Conservation (phyloP, 2,797 vertebrate species). For the Rhabdophis nuchalis region DNA sequence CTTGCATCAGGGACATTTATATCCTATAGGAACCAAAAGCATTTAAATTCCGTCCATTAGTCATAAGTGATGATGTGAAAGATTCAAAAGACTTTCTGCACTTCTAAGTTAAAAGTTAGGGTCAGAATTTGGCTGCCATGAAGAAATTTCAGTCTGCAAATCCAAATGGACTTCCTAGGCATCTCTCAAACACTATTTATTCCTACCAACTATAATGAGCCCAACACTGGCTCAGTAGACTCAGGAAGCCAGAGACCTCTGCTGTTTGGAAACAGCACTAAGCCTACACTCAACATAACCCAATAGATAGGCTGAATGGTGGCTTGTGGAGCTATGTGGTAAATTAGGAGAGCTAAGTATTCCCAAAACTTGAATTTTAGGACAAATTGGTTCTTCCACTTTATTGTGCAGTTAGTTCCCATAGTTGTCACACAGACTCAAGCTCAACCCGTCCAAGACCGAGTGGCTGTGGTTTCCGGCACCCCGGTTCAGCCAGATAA, state of each 20-base stretch:
- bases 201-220: neutral
- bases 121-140: neutral
- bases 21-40: slow-evolving; percentile 44
- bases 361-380: neutral
- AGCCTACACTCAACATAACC: neutral
- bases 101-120: neutral
- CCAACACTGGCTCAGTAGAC: neutral
- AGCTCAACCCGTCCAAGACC: too few relatives aligned
- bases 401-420: neutral
- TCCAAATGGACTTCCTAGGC: neutral
- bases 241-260: neutral
- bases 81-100: neutral
- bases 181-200: neutral
- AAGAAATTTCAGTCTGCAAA: neutral
- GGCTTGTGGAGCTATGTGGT: neutral
- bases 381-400: neutral
- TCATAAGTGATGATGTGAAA: slow-evolving; percentile 50
- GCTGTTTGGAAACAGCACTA: neutral
- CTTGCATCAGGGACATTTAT: slow-evolving; percentile 39
- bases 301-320: neutral
- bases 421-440: neutral
- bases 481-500: too few relatives aligned
- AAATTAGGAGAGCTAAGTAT: neutral
- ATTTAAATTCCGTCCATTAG: slow-evolving; percentile 45
- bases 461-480: too few relatives aligned